Evolutionary conservation across 2,113 vertebrate species (phyloP).

Genomic region (Shinisaurus crocodilurus): DNA sequence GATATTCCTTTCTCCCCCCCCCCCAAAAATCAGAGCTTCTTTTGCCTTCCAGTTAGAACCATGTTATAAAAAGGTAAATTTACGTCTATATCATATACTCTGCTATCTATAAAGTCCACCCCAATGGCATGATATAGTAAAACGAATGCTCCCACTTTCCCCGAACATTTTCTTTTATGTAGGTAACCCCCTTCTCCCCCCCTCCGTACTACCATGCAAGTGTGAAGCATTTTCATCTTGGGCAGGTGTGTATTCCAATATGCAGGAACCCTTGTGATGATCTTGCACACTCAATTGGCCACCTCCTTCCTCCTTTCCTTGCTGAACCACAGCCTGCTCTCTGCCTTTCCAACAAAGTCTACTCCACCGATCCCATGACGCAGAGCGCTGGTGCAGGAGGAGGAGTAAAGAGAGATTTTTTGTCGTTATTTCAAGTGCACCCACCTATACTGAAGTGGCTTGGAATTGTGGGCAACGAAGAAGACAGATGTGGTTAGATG

Average conservation of each 20-base stretch:
- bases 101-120: not conserved
- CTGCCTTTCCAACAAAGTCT: too few species aligned
- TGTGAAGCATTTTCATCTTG: too few species aligned
- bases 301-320: not conserved
- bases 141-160: not conserved
- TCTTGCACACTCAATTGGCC: too few species aligned
- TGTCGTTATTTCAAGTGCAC: not conserved
- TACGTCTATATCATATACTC: not conserved
- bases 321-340: not conserved
- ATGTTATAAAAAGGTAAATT: not conserved
- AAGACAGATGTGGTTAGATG: not conserved
- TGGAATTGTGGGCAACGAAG: not conserved
- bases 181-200: too few species aligned
- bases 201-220: not conserved
- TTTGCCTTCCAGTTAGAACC: not conserved
- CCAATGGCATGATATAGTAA: not conserved
- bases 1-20: not conserved
- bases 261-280: too few species aligned
- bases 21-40: not conserved
- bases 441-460: not conserved
- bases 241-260: too few species aligned
- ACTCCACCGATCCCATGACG: not conserved
- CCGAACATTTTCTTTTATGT: not conserved
- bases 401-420: not conserved
- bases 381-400: not conserved